Base-by-base conservation (phyloP, 2,888 invertebrate species). In the Stenolophus ochropezus region DNA sequence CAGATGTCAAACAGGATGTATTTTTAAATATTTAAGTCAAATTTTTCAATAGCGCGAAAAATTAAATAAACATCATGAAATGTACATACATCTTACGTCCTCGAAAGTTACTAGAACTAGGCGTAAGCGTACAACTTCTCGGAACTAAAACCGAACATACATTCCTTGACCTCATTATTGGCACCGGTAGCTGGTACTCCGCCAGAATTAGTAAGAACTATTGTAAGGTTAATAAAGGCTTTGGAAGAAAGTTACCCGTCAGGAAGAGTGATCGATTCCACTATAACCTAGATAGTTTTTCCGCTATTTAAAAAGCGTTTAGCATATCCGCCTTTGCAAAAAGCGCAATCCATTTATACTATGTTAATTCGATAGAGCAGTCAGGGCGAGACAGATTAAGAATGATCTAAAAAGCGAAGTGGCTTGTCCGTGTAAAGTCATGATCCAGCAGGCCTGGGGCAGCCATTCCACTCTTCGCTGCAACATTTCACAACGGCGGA, bases 401-500 rank as follows among this genome's bases (percentile, higher is more conserved):
- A 79, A 69, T 71, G 33, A 65, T 79, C 69, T 21, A 71, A 71
- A 69, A 79, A 79, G 79, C 71, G 27, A 79, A 79, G 79, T 79
- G 51, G 71, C 79, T 65, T 58, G 56, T 76, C 20, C 53, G 33
- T 76, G 56, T 58, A 23, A 73, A 73, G 73, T 73, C 73, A 73
- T 69, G 65, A 69, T 69, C 65, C 33, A 69, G 33, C 65, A 61
- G 61, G 61, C 61, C n/a, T 4, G 51, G 16, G 51, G 51, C 61
- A 25, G 61, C 20, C 18, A 14, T 69, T 33, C 42, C 65, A 69
- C 27, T 42, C 73, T 58, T 71, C 56, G n/a, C 73, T 69, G 49
- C 73, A 73, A 49, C 81, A 75, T 75, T 81, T 81, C 81, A 81
- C 81, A 61, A 75, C 74, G 81, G n/a, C 58, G 75, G 74, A 74